A percentile compares a stretch with the other conserved stretches of the same genome.
These are phyloP conservation scores for Arremon brunneinucha DNA, from an alignment of 2,797 vertebrate genomes.

Conservation along the genomic window DNA sequence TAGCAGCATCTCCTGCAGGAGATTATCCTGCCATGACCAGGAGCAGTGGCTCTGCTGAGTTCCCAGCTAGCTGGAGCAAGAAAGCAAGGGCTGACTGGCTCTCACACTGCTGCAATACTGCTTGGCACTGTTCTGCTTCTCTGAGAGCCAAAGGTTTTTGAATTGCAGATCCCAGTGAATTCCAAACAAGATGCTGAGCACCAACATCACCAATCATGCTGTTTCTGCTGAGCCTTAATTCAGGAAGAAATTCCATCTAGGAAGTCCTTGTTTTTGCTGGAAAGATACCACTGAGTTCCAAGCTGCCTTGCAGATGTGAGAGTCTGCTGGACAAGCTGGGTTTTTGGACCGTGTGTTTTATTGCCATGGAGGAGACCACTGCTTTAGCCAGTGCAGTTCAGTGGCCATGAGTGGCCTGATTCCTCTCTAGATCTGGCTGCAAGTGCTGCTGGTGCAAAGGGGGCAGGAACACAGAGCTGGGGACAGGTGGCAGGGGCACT, in stretches of 20 bases:
- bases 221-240: neutral
- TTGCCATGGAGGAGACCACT: neutral
- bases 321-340: neutral
- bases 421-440: neutral
- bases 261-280: neutral
- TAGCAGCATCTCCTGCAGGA: neutral
- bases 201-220: neutral
- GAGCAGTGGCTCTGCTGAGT: neutral
- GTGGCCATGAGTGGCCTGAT: neutral
- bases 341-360: neutral
- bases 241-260: neutral
- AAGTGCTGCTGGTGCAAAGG: neutral
- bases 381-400: neutral
- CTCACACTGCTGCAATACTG: accelerated
- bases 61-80: neutral
- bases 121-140: accelerated
- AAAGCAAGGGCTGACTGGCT: neutral
- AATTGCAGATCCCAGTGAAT: neutral
- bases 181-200: neutral
- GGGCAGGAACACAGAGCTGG: neutral
- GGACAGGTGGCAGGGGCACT: neutral
- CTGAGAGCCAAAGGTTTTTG: neutral
- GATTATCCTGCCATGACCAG: neutral
- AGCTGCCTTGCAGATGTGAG: neutral
- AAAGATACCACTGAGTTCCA: neutral